phyloP scores from a whole-genome alignment of 35 echinoderm and acorn worm species.

The Lytechinus pictus region DNA sequence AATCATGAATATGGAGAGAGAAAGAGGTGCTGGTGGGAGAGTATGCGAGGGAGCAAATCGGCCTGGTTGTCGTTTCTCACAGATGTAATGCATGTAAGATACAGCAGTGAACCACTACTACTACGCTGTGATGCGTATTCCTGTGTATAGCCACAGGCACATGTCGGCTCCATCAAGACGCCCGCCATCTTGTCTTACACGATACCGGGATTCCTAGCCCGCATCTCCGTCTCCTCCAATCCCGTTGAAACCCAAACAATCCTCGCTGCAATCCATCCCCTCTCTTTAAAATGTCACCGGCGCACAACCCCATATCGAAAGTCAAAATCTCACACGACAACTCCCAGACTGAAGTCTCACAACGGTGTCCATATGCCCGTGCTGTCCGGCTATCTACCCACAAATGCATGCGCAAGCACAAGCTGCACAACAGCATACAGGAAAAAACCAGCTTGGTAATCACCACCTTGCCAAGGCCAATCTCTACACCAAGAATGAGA shows the following conservation, averaged over 20 bases:
- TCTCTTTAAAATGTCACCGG: not conserved
- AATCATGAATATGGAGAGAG: slow-evolving; percentile 31
- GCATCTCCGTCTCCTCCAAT: not conserved
- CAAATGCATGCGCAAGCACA: slow-evolving; percentile 16
- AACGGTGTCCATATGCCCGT: not conserved
- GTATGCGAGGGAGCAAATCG: not conserved
- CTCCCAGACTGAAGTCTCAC: not conserved
- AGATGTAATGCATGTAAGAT: not conserved
- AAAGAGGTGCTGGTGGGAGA: not conserved
- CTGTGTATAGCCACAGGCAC: slow-evolving; percentile 38
- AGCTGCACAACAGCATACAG: not conserved
- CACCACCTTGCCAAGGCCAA: slow-evolving; percentile 36
- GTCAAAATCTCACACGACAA: not conserved
- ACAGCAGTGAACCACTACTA: not conserved
- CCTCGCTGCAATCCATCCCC: not conserved
- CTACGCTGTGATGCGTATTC: slow-evolving; percentile 26
- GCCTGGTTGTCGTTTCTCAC: not conserved
- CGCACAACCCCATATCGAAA: not conserved
- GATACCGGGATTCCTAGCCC: not conserved
- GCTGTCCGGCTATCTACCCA: not conserved
- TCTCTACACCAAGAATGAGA: slow-evolving; percentile 15
- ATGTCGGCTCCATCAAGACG: slow-evolving; percentile 23
- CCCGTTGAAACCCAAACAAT: not conserved
- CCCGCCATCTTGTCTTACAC: slow-evolving; percentile 26
- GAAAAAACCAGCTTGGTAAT: not conserved